Percentiles rank a stretch among this genome's conserved stretches.
These are phyloP conservation scores for Periophthalmus modestus DNA, from an alignment of 2,113 vertebrate species.

Conservation along the genomic window DNA sequence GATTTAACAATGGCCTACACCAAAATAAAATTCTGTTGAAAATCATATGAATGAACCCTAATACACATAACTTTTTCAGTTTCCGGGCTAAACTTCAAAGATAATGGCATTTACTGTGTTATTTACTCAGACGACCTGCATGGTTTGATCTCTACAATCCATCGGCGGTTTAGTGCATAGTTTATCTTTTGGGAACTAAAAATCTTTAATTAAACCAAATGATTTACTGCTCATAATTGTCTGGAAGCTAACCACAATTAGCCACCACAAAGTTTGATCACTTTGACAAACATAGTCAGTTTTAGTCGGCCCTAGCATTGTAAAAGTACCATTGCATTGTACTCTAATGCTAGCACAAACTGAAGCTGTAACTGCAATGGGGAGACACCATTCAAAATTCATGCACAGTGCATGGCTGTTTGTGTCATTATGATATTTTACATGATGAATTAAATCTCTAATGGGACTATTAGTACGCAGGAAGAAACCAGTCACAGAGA, in stretches of 20 bases:
- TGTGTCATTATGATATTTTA: slow-evolving; percentile 50
- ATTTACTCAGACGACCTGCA: too few species aligned
- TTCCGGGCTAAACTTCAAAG: neutral
- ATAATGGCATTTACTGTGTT: too few species aligned
- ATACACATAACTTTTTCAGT: too few species aligned
- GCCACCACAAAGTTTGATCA: neutral
- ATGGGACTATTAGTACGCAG: slow-evolving; percentile 55
- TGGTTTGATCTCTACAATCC: neutral
- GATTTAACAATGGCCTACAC: too few species aligned
- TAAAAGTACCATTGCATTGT: neutral
- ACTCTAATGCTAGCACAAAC: neutral
- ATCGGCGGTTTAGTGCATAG: neutral
- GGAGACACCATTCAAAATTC: slow-evolving; percentile 19
- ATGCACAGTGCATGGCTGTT: slow-evolving; percentile 29
- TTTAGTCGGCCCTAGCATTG: neutral
- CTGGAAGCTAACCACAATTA: neutral
- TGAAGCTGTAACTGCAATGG: slow-evolving; percentile 6
- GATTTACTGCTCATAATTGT: too few species aligned
- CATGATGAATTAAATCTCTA: slow-evolving; percentile 54
- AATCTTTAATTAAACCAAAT: too few species aligned
- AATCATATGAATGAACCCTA: too few species aligned
- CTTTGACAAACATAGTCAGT: neutral
- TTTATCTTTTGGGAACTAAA: too few species aligned
- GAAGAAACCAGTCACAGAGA: slow-evolving; percentile 55
- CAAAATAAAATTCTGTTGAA: too few species aligned